Evolutionary conservation across 1,140 invertebrate species (phyloP).

Genomic region (Drosophila nikananu): DNA sequence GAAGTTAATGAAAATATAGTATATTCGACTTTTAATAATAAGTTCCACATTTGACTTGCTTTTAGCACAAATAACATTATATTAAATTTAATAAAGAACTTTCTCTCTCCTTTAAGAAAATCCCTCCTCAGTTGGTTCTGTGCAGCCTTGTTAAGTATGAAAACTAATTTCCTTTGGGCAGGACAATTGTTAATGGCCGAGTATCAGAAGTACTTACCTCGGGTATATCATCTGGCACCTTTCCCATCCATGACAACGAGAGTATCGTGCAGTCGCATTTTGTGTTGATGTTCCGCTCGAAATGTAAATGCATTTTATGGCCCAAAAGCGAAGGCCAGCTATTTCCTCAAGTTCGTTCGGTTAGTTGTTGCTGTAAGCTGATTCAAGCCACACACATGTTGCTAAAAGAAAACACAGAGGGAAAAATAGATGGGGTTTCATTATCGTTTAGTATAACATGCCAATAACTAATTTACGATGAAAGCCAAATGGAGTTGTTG

Average conservation of each 20-base stretch:
- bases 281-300: conserved; percentile 96
- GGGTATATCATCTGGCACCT: conserved; percentile 97
- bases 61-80: neutral
- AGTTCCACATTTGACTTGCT: too few species aligned
- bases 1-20: too few species aligned
- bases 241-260: conserved; percentile 98
- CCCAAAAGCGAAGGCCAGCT: conserved; percentile 32
- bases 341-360: conserved; percentile 35
- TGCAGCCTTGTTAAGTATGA: neutral
- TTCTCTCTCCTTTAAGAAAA: neutral
- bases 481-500: conserved; percentile 57
- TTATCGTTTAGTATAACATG: conserved; percentile 80
- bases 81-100: neutral
- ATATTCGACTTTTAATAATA: too few species aligned
- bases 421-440: conserved; percentile 42
- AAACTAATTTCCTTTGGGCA: conserved; percentile 34
- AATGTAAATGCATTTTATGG: conserved; percentile 93
- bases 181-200: conserved; percentile 20
- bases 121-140: neutral
- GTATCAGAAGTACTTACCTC: conserved; percentile 89
- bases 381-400: conserved; percentile 72
- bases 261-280: conserved; percentile 98
- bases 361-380: conserved; percentile 19
- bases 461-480: conserved; percentile 82
- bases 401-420: conserved; percentile 30